phyloP scores from a whole-genome alignment of 2,113 vertebrate genomes.

The Caranx ignobilis region DNA sequence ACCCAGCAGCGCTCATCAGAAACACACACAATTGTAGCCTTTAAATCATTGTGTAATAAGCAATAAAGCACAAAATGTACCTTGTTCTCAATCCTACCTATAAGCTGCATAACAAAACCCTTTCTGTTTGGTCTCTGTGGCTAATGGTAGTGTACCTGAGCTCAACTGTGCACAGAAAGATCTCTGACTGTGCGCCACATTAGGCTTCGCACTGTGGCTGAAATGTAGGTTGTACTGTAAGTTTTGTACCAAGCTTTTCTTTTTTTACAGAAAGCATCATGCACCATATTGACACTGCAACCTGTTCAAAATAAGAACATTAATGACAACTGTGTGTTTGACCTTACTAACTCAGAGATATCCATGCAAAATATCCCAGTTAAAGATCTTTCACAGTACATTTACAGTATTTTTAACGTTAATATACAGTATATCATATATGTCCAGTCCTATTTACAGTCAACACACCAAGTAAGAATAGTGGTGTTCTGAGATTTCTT shows the following conservation, averaged over 20 bases:
- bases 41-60: conserved; percentile 8
- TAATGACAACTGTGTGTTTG: conserved; percentile 7
- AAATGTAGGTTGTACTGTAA: conserved; percentile 8
- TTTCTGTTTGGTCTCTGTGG: conserved; percentile 8
- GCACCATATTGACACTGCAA: neutral
- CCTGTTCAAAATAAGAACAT: neutral
- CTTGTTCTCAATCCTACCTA: neutral
- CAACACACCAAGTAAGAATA: neutral
- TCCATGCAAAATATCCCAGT: neutral
- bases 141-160: neutral
- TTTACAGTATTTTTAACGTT: neutral
- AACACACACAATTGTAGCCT: neutral
- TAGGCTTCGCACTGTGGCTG: neutral
- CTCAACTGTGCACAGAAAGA: neutral
- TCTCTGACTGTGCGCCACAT: conserved; percentile 8
- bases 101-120: neutral
- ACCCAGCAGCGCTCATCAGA: neutral
- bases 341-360: neutral
- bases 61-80: conserved; percentile 1
- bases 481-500: neutral
- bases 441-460: neutral
- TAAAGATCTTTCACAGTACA: neutral
- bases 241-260: conserved; percentile 2
- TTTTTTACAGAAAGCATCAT: neutral
- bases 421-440: neutral